phyloP scores from a whole-genome alignment of 2,113 vertebrate genomes.

The Salvator merianae region DNA sequence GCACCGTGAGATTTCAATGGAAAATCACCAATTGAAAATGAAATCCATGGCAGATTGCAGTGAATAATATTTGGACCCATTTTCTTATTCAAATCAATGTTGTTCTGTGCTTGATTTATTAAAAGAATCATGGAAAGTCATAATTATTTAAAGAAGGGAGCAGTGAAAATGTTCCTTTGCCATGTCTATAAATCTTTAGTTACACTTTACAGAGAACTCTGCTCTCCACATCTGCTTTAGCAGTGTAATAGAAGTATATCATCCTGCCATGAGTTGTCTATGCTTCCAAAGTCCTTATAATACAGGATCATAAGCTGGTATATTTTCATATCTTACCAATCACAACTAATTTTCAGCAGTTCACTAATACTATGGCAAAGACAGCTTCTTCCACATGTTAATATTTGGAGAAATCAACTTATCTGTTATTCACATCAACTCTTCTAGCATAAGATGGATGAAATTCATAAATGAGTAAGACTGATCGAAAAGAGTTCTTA shows the following conservation, averaged over 20 bases:
- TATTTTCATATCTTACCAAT: slow-evolving; percentile 59
- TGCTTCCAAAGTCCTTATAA: slow-evolving; percentile 55
- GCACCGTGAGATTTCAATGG: slow-evolving; percentile 35
- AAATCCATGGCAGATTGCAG: slow-evolving; percentile 50
- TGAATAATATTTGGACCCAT: slow-evolving; percentile 66
- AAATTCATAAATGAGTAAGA: slow-evolving; percentile 23
- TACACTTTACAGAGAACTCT: slow-evolving; percentile 72
- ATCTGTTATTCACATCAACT: slow-evolving; percentile 30
- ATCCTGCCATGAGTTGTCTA: slow-evolving; percentile 66
- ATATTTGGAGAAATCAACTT: slow-evolving; percentile 32
- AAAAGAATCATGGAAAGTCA: slow-evolving; percentile 78
- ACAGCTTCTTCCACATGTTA: slow-evolving; percentile 23
- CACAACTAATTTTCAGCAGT: slow-evolving; percentile 45
- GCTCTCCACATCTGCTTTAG: slow-evolving; percentile 59
- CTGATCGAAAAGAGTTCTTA: not conserved
- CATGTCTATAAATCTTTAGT: slow-evolving; percentile 79
- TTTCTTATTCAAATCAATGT: slow-evolving; percentile 71
- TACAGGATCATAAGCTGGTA: slow-evolving; percentile 63
- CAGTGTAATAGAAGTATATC: slow-evolving; percentile 66
- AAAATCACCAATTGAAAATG: slow-evolving; percentile 43
- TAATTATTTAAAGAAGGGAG: slow-evolving; percentile 81
- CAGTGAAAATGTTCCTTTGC: slow-evolving; percentile 73
- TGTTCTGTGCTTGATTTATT: slow-evolving; percentile 77
- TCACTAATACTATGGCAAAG: slow-evolving; percentile 35
- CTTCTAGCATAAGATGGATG: slow-evolving; percentile 25